A percentile compares a stretch with the other conserved stretches of the same genome.
Evolutionary conservation across 2,888 invertebrate genomes (phyloP).

Genomic region (Drosophila lacicola): DNA sequence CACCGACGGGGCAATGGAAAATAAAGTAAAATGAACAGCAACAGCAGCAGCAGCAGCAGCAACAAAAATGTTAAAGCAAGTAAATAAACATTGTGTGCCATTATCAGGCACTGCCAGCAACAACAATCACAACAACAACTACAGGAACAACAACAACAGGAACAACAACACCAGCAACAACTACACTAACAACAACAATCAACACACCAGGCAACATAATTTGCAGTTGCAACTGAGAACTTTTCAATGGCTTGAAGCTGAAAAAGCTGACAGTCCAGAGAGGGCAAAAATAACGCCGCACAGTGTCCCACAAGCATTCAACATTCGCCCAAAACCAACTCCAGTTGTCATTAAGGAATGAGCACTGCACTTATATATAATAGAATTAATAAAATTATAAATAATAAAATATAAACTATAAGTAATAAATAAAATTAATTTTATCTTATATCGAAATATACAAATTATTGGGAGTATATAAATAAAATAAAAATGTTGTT

Average conservation of each 20-base stretch:
- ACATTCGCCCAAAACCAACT: neutral
- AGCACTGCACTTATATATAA: too few relatives aligned
- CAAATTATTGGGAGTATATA: too few relatives aligned
- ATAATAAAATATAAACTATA: too few relatives aligned
- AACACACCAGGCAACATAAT: constrained; percentile 71
- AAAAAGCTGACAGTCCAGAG: constrained; percentile 52
- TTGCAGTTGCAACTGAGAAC: constrained; percentile 76
- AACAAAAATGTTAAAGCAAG: constrained; percentile 70
- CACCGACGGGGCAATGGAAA: constrained; percentile 43
- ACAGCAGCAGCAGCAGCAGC: constrained; percentile 35
- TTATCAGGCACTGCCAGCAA: constrained; percentile 73
- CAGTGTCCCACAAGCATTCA: constrained; percentile 19
- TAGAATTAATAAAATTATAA: neutral
- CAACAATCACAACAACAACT: constrained; percentile 42
- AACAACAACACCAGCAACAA: neutral
- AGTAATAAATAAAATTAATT: neutral
- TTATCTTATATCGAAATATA: too few relatives aligned
- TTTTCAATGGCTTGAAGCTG: constrained; percentile 69
- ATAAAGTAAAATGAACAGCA: constrained; percentile 68
- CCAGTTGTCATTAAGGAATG: too few relatives aligned
- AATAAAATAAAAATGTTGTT: too few relatives aligned
- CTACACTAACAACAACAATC: constrained; percentile 54
- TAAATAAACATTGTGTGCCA: constrained; percentile 78
- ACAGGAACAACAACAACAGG: constrained; percentile 30
- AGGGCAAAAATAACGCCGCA: constrained; percentile 31